Evolutionary conservation across 2,888 invertebrate genomes (phyloP).

Genomic region (Desoria tigrina): DNA sequence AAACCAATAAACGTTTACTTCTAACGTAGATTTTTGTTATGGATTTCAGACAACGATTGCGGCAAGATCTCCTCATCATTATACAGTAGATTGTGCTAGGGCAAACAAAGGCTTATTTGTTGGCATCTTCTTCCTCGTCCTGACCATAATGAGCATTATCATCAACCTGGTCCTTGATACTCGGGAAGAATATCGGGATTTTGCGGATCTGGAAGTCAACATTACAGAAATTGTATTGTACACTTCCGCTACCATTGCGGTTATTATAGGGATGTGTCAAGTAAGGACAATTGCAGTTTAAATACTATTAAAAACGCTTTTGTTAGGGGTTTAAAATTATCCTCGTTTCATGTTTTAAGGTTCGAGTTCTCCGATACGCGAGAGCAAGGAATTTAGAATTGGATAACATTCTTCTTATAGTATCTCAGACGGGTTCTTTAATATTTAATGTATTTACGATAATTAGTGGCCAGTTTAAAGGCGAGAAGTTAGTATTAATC

Average conservation of each 20-base stretch:
- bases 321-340: not conserved
- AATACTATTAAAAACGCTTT: not conserved
- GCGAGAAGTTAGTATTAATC: slow-evolving; percentile 74
- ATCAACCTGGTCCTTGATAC: slow-evolving; percentile 86
- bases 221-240: slow-evolving; percentile 85
- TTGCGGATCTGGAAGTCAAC: slow-evolving; percentile 86
- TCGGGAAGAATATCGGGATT: slow-evolving; percentile 73
- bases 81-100: slow-evolving; percentile 89
- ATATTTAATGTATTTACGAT: slow-evolving; percentile 91
- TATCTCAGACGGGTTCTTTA: slow-evolving; percentile 92
- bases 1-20: no score
- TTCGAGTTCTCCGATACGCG: slow-evolving; percentile 80
- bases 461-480: slow-evolving; percentile 79
- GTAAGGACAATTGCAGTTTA: slow-evolving; percentile 47
- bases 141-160: slow-evolving; percentile 87
- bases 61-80: slow-evolving; percentile 80
- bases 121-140: slow-evolving; percentile 80
- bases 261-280: slow-evolving; percentile 83
- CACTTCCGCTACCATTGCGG: slow-evolving; percentile 80
- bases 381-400: slow-evolving; percentile 78
- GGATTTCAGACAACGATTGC: not conserved
- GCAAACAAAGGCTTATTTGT: slow-evolving; percentile 92
- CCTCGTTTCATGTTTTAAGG: slow-evolving; percentile 56
- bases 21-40: not conserved
- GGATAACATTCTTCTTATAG: slow-evolving; percentile 86